Conservation (phyloP, 2,888 invertebrate species). For the Drosophila affinis region DNA sequence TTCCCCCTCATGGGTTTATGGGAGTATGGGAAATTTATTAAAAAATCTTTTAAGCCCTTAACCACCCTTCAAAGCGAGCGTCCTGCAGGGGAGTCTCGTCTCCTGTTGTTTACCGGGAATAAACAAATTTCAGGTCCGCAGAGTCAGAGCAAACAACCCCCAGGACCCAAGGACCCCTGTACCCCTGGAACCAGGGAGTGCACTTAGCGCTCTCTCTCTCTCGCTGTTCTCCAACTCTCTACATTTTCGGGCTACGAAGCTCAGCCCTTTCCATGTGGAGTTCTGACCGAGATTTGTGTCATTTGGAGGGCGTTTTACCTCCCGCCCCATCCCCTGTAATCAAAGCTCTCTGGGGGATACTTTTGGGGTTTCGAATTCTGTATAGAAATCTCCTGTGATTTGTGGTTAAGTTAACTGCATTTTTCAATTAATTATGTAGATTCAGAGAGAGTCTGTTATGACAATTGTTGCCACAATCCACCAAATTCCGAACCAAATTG, state of each 20-base stretch:
- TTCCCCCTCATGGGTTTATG: not conserved
- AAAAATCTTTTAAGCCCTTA: slow-evolving; percentile 56
- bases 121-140: slow-evolving; percentile 65
- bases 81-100: slow-evolving; percentile 14
- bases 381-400: slow-evolving; percentile 13
- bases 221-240: not conserved
- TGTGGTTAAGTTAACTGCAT: slow-evolving; percentile 29
- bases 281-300: slow-evolving; percentile 42
- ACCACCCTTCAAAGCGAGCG: slow-evolving; percentile 44
- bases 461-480: not conserved
- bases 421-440: slow-evolving; percentile 24
- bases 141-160: slow-evolving; percentile 56
- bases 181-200: slow-evolving; percentile 45
- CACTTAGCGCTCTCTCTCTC: slow-evolving; percentile 55
- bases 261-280: slow-evolving; percentile 37
- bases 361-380: slow-evolving; percentile 28
- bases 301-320: slow-evolving; percentile 13
- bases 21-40: slow-evolving; percentile 58
- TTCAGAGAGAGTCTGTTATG: not conserved
- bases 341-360: slow-evolving; percentile 24
- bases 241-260: slow-evolving; percentile 4
- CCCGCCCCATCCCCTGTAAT: slow-evolving; percentile 1
- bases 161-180: slow-evolving; percentile 6
- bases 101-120: slow-evolving; percentile 58
- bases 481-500: too few relatives aligned